phyloP scores from a whole-genome alignment of 2,888 invertebrate genomes.

The Tigriopus californicus region DNA sequence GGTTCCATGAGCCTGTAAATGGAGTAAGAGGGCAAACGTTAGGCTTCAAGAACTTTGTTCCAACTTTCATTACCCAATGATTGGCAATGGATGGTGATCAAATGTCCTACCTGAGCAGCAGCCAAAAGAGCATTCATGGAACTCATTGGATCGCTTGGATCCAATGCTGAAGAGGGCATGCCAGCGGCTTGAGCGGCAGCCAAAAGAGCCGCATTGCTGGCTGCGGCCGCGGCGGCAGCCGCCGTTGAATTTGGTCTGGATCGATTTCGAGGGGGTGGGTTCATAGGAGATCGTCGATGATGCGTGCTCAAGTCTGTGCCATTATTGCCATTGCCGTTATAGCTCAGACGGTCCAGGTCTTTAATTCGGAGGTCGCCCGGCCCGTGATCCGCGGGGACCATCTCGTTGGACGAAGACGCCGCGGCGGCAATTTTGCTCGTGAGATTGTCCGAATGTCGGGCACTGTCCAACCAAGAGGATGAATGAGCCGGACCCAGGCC shows the following conservation, averaged over 20 bases:
- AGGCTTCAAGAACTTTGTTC: too few relatives aligned
- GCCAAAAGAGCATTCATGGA: constrained; percentile 11
- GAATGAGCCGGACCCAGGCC: not conserved
- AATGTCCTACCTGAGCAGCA: constrained; percentile 1
- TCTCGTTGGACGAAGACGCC: not conserved
- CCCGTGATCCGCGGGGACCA: not conserved
- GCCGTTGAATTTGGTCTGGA: not conserved
- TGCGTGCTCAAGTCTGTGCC: not conserved
- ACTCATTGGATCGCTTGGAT: constrained; percentile 8
- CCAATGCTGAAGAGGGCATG: not conserved
- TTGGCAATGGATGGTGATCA: not conserved
- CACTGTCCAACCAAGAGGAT: not conserved
- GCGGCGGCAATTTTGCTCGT: not conserved
- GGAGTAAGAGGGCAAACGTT: too few relatives aligned
- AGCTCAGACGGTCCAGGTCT: not conserved
- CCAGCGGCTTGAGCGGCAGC: not conserved
- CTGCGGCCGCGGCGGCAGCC: not conserved
- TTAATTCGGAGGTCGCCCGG: not conserved
- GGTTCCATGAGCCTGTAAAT: not conserved
- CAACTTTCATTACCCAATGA: too few relatives aligned
- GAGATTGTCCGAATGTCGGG: not conserved
- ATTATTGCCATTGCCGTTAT: not conserved
- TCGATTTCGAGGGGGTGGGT: not conserved
- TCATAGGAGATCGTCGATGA: not conserved
- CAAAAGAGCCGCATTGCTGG: not conserved